Evolutionary conservation across 2,888 invertebrate species (phyloP), one percentile per base, ranked within the genome.

Genomic region (Dendrolimus houi): DNA sequence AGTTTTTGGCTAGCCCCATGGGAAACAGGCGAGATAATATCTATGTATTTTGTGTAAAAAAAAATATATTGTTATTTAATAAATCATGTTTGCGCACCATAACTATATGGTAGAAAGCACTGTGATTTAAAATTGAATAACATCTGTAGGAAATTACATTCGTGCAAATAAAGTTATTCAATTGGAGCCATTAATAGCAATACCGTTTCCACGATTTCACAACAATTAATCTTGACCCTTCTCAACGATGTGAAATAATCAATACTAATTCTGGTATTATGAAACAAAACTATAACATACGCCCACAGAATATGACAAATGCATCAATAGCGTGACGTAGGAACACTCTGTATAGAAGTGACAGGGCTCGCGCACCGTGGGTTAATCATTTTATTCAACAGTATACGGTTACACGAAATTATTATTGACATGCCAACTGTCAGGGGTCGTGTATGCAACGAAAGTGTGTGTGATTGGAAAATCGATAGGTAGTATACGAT

Each of bases 301-400:
- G 29, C 40, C 29, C 10, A 40, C 17, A 40, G 9, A 42, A 17
- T 55, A 60, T 64, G 60, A 71, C 61, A 68, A 68, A 66, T 69
- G 56, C 55, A 62, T 62, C 54, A 55, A 62, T 67, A 40, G 63
- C 63, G 62, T 71, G 68, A 58, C 58, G 53, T 47, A 41, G 47
- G 59, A 62, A 17, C 72, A 69, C 54, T 66, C 72, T 71, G 66
- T 71, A 66, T 52, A 54, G 55, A 17, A 29, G 41, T 53, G 42
- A 47, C 42, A 42, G 54, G 56, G 47, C 47, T 47, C 12, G 47
- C 12, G 47, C 47, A 47, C 47, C 73, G 74, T 68, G 81, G 86
- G 86, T 87, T 89, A 88, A 89, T 89, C 86, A 87, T 88, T 88
- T 87, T 82, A 89, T 88, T 85, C 86, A 85, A 81, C 84, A 80